Evolutionary conservation across 53 echinoderm and acorn worm species (phyloP).

Genomic region (Actinopyga echinites): DNA sequence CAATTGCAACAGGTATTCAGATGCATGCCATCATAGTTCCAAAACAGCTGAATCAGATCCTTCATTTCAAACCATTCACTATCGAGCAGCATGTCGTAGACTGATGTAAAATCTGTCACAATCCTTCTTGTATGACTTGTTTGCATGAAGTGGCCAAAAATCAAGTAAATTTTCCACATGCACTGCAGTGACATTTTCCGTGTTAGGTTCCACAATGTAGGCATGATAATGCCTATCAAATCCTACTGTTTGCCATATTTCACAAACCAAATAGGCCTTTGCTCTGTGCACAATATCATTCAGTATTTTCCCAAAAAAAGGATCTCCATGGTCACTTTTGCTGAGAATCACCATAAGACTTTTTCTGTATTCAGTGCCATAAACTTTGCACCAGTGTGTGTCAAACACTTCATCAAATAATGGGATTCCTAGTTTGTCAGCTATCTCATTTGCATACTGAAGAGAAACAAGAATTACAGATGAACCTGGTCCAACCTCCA

Average conservation of each 20-base stretch:
- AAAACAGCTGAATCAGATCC: too few species aligned
- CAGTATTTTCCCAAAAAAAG: conserved; percentile 26
- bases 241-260: conserved; percentile 34
- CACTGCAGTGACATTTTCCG: neutral
- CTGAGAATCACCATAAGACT: conserved; percentile 9
- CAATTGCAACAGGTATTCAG: too few species aligned
- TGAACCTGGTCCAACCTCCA: conserved; percentile 21
- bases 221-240: conserved; percentile 47
- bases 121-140: conserved; percentile 27
- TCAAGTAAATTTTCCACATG: conserved; percentile 19
- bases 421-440: neutral
- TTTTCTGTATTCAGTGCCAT: conserved; percentile 7
- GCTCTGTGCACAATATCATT: conserved; percentile 1
- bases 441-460: neutral
- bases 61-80: neutral
- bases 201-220: conserved; percentile 27
- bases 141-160: conserved; percentile 42
- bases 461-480: neutral
- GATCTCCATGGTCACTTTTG: conserved; percentile 36
- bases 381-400: conserved; percentile 38
- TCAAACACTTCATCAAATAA: conserved; percentile 20
- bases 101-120: too few species aligned
- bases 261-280: conserved; percentile 7
- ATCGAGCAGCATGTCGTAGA: too few species aligned
- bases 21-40: too few species aligned